Conservation (phyloP, 2,888 invertebrate species). For the Sphinx pinastri region DNA sequence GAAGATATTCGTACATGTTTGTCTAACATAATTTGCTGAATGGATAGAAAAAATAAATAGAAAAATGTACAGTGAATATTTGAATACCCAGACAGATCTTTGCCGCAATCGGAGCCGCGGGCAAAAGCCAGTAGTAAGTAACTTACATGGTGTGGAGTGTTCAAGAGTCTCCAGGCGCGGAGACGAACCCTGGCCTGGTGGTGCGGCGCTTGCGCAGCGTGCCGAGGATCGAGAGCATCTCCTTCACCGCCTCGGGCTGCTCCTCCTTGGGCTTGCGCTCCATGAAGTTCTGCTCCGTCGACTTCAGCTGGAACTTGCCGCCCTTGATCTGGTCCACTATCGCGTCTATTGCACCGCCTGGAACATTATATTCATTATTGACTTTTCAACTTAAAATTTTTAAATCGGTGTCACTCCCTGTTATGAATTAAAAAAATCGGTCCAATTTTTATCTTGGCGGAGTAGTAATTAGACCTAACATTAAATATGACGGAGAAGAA, state of each 20-base stretch:
- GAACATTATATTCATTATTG: background rate
- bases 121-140: background rate
- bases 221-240: slow-evolving; percentile 88
- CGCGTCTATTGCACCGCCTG: slow-evolving; percentile 87
- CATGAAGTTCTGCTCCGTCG: slow-evolving; percentile 84
- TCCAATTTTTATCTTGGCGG: too few relatives aligned
- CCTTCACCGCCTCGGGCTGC: slow-evolving; percentile 81
- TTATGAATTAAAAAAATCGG: too few relatives aligned
- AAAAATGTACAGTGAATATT: too few relatives aligned
- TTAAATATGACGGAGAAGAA: too few relatives aligned
- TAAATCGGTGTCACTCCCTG: too few relatives aligned
- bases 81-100: too few relatives aligned
- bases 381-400: background rate
- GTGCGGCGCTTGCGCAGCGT: slow-evolving; percentile 65
- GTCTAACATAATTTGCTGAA: too few relatives aligned
- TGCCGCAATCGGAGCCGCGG: too few relatives aligned
- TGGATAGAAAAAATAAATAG: too few relatives aligned
- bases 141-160: background rate
- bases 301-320: slow-evolving; percentile 88
- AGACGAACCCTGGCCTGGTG: slow-evolving; percentile 38
- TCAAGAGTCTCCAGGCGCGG: slow-evolving; percentile 31
- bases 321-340: slow-evolving; percentile 91
- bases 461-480: too few relatives aligned
- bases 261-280: slow-evolving; percentile 83
- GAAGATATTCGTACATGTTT: too few relatives aligned